Evolutionary conservation across 2,113 vertebrate species (phyloP), one percentile per base, ranked within the genome.

Genomic region (Neogale vison): DNA sequence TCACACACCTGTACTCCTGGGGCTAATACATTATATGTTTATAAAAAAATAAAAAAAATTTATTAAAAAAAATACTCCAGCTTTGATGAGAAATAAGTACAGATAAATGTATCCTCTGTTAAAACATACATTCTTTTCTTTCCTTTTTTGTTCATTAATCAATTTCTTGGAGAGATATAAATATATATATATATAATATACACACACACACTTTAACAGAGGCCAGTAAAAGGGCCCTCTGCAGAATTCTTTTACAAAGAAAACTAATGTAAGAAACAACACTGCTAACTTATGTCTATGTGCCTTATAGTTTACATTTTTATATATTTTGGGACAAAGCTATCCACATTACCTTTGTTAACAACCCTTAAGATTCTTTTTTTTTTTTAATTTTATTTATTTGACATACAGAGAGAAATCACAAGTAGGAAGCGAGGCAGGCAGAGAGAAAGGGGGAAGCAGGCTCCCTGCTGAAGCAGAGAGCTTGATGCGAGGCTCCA

Each of bases 131-230:
- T 77, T 83, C 72, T 26, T 72, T 39, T 57, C 47, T 95, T 91
- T 84, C n/a, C 88, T 42, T 92, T 94, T 95, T 69, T 34, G 24
- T 55, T 86, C n/a, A 90, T 36, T 90, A 52, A 93, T 55, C 67
- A 47, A 20, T 69, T 92, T 84, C 83, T 76, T 96, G n/a, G 12
- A 76, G 29, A 84, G 4, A 55, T 4, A 55, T 4, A 17, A 17
- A 52, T 52, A 52, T 52, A 52, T 17, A 52, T 21, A 45, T 45
- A 45, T 45, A 45, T 45, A 45, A 45, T 45, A 45, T 45, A 45
- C 45, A 45, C 45, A 61, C 36, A 69, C 23, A 76, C 17, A 94
- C 36, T 57, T 80, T 34, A 96, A 24, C 21, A 63, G 29, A 65
- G 13, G 7, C 7, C 69, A 76, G 36, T 76, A 36, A 87, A 87